Percentiles rank a stretch among this genome's conserved stretches.
phyloP scores from a whole-genome alignment of 2,888 invertebrate species.

The Osmoderma eremita region DNA sequence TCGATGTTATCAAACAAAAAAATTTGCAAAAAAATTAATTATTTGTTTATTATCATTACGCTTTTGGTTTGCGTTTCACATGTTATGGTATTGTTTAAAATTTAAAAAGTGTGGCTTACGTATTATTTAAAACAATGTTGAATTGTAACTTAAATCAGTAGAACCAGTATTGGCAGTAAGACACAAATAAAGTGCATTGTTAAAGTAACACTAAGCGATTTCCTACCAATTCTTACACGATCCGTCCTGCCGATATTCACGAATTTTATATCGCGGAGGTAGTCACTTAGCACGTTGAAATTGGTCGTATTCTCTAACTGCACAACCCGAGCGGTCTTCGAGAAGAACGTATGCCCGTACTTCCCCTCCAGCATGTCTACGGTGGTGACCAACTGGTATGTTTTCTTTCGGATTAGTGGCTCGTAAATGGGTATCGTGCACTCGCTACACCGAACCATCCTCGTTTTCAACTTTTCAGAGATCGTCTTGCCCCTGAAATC shows the following conservation, averaged over 20 bases:
- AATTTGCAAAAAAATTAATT: no score
- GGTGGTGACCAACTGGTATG: slow-evolving; percentile 74
- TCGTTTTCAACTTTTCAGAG: slow-evolving; percentile 72
- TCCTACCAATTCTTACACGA: slow-evolving; percentile 2
- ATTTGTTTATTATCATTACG: no score
- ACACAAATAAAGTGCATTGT: background rate
- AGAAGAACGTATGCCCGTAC: slow-evolving; percentile 72
- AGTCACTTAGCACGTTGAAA: background rate
- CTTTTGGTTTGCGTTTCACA: no score
- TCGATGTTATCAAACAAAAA: no score
- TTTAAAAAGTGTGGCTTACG: no score
- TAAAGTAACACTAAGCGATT: background rate
- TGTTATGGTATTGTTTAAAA: no score
- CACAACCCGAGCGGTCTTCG: slow-evolving; percentile 47
- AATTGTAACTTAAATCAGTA: no score
- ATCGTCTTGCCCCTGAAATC: slow-evolving; percentile 69
- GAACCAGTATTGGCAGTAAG: no score
- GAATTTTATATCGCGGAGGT: background rate
- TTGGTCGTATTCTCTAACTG: background rate
- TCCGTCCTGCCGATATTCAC: background rate
- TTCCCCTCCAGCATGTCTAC: slow-evolving; percentile 78
- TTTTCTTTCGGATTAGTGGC: slow-evolving; percentile 65
- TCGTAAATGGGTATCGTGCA: slow-evolving; percentile 72
- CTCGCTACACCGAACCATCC: slow-evolving; percentile 72
- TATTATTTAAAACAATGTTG: background rate